A percentile compares a stretch with the other conserved stretches of the same genome.
Evolutionary conservation across 2,797 vertebrate species (phyloP).

Genomic region (Martes flavigula): DNA sequence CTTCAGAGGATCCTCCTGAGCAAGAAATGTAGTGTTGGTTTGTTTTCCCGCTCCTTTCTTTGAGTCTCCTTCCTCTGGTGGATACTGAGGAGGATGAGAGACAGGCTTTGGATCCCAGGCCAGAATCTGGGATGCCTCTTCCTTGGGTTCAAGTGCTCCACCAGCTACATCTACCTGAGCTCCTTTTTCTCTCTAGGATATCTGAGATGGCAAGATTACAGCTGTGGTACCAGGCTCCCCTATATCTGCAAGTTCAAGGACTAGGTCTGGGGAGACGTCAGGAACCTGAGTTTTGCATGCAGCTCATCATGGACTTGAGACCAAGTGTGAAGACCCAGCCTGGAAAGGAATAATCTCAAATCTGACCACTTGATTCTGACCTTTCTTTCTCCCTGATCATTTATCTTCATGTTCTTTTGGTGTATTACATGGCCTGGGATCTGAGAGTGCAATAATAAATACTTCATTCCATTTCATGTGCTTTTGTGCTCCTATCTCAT

Average conservation of each 20-base stretch:
- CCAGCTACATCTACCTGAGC: not conserved
- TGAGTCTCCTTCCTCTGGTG: not conserved
- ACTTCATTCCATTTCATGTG: not conserved
- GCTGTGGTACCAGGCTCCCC: not conserved
- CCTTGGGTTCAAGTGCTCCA: not conserved
- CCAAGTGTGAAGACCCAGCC: not conserved
- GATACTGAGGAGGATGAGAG: not conserved
- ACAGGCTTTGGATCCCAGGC: fast-evolving
- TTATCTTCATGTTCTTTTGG: not conserved
- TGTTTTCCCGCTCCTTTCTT: not conserved
- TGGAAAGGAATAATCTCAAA: not conserved
- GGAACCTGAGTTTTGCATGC: not conserved
- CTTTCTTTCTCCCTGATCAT: not conserved
- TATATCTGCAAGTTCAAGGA: slow-evolving; percentile 47
- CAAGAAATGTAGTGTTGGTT: not conserved
- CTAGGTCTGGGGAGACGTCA: not conserved
- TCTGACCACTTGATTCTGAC: not conserved
- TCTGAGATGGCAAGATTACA: slow-evolving; percentile 27
- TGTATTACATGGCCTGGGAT: not conserved
- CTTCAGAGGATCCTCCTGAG: not conserved
- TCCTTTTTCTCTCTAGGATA: slow-evolving; percentile 27
- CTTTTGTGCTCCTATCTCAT: not conserved
- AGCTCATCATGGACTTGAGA: not conserved
- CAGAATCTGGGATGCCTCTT: not conserved
- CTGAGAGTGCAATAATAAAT: not conserved